Percentiles rank a stretch among this genome's conserved stretches.
phyloP scores from a whole-genome alignment of 2,797 vertebrate genomes.

The Takifugu ocellatus region DNA sequence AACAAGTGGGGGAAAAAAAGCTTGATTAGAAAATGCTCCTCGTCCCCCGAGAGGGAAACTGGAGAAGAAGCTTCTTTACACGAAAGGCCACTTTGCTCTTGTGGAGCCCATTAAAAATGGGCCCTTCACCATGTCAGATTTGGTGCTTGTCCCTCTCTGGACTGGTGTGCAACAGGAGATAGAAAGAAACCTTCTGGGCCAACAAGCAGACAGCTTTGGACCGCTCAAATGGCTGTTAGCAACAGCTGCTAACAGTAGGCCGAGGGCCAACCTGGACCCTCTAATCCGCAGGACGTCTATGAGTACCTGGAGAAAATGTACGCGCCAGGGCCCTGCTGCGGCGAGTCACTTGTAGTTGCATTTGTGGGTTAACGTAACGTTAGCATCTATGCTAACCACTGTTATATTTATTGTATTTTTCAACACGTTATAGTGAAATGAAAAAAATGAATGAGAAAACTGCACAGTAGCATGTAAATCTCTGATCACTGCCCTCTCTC shows the following conservation, averaged over 20 bases:
- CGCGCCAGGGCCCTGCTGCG: too few species aligned
- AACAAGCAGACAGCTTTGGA: too few species aligned
- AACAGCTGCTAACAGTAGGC: too few species aligned
- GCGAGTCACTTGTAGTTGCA: too few species aligned
- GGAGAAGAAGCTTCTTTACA: slow-evolving; percentile 7
- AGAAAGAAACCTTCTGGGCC: neutral
- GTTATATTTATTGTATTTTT: too few species aligned
- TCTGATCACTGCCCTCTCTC: slow-evolving; percentile 22
- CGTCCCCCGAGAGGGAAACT: slow-evolving; percentile 16
- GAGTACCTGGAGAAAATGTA: too few species aligned
- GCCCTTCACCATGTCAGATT: neutral
- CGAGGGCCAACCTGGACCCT: too few species aligned
- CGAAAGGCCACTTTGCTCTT: slow-evolving; percentile 10
- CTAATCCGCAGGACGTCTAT: too few species aligned
- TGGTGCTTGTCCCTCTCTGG: slow-evolving; percentile 4
- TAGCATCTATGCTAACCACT: too few species aligned
- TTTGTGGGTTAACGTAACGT: too few species aligned
- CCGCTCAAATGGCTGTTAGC: too few species aligned
- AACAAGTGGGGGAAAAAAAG: slow-evolving; percentile 41
- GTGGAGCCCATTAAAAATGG: slow-evolving; percentile 15
- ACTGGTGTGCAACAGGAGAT: slow-evolving; percentile 2
- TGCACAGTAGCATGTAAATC: slow-evolving; percentile 28
- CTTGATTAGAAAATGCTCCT: slow-evolving; percentile 38
- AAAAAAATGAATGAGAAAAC: slow-evolving; percentile 53
- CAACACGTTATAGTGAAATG: neutral